Conservation (phyloP, 1,140 invertebrate genomes). For the Heliconius hermathena region DNA sequence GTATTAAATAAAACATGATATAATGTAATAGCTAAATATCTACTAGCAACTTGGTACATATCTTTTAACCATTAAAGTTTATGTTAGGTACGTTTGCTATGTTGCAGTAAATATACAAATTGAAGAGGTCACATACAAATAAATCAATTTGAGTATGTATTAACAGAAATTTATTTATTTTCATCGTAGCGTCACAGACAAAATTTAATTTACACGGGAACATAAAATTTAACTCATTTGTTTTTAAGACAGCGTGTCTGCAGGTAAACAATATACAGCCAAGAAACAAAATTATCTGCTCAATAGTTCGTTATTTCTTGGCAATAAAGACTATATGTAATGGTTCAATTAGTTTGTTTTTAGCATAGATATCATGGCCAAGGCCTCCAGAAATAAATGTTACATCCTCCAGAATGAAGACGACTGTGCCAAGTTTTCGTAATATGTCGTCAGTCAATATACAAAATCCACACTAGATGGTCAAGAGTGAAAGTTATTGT, state of each 20-base stretch:
- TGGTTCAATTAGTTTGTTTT: conserved; percentile 34
- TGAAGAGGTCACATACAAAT: too few species aligned
- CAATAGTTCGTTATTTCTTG: conserved; percentile 20
- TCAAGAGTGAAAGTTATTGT: conserved; percentile 45
- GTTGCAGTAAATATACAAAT: too few species aligned
- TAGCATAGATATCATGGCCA: conserved; percentile 48
- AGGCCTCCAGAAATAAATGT: conserved; percentile 78
- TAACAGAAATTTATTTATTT: too few species aligned
- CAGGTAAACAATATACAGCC: conserved; percentile 15
- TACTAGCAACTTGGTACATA: too few species aligned
- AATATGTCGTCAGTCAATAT: conserved; percentile 62
- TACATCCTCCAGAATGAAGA: conserved; percentile 63
- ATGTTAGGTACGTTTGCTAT: too few species aligned
- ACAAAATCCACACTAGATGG: conserved; percentile 55
- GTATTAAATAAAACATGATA: too few species aligned
- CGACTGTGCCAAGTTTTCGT: conserved; percentile 63
- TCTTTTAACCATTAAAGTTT: too few species aligned
- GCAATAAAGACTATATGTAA: conserved; percentile 40
- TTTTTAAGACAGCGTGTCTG: conserved; percentile 28
- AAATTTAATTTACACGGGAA: conserved; percentile 33
- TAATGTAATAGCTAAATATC: too few species aligned
- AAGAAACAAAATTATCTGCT: conserved; percentile 13
- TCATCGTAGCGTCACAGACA: conserved; percentile 4
- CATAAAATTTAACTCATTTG: conserved; percentile 37
- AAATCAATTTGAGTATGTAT: too few species aligned